Evolutionary conservation across 2,888 invertebrate genomes (phyloP), one percentile per base, ranked within the genome.

Genomic region (Reticulitermes lucifugus): DNA sequence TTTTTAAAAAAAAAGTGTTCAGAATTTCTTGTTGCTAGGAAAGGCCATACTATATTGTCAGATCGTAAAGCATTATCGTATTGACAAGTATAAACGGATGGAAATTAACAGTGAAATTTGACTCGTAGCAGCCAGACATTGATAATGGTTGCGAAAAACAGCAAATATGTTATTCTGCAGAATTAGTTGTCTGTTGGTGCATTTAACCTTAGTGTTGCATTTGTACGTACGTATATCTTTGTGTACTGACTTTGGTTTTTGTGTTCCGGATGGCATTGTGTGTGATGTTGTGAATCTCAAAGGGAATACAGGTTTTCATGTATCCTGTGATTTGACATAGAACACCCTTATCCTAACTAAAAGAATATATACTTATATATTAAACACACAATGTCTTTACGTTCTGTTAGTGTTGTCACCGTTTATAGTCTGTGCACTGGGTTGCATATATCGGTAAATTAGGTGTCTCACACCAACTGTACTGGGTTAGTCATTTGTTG

Each of bases 401-500:
- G 80, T 83, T 83, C 82, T 85, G 29, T 86, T 84, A 59, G 70
- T 83, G 83, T 84, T 84, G 81, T 86, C 79, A 81, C 51, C 79
- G 82, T 18, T 83, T 21, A 85, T 85, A 85, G 82, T 82, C 75
- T 51, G 51, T 77, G 83, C 86, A 85, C 84, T 86, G 77, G 73
- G 84, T 70, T 83, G 85, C 79, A 84, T 83, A 80, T 41, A 43
- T 83, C 73, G 43, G 71, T 81, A 77, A 82, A 77, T 85, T 87
- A 84, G 73, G 55, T 80, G 84, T 86, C 59, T 83, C 84, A 81
- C 80, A 86, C 79, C 75, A 22, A 82, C 71, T 84, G 79, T 86
- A 84, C 73, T 87, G 84, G 82, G 83, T 87, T 86, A 87, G 87
- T 83, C 86, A 86, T 87, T 86, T 86, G 84, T 86, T 87, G 85